Percentiles rank a stretch among this genome's conserved stretches.
phyloP scores from a whole-genome alignment of 2,888 invertebrate genomes.

The Elmis aenea region DNA sequence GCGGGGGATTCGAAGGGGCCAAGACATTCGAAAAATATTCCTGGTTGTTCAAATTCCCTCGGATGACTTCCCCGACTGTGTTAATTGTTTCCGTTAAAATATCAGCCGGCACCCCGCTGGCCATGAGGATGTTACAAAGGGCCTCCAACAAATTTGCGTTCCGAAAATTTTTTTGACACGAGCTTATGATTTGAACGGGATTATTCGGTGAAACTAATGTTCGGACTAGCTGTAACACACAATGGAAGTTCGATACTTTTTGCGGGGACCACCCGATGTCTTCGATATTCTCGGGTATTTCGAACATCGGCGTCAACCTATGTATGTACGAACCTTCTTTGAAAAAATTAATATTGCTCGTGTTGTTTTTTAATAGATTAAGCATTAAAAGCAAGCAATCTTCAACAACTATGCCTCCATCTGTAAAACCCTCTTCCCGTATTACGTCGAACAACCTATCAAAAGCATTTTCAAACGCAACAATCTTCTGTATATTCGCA shows the following conservation, averaged over 20 bases:
- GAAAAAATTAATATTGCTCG: slow-evolving; percentile 97
- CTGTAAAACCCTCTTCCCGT: slow-evolving; percentile 77
- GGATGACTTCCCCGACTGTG: slow-evolving; percentile 86
- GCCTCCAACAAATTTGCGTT: slow-evolving; percentile 75
- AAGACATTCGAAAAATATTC: slow-evolving; percentile 84
- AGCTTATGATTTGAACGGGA: slow-evolving; percentile 69
- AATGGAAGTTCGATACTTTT: slow-evolving; percentile 90
- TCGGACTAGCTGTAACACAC: slow-evolving; percentile 84
- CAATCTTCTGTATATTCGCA: slow-evolving; percentile 97
- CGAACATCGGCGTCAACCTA: slow-evolving; percentile 83
- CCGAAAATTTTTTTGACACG: slow-evolving; percentile 87
- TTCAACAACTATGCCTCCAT: slow-evolving; percentile 97
- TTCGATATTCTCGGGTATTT: slow-evolving; percentile 63
- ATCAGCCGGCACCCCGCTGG: slow-evolving; percentile 93
- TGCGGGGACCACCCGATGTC: slow-evolving; percentile 87
- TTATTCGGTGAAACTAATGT: slow-evolving; percentile 92
- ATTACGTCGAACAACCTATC: slow-evolving; percentile 93
- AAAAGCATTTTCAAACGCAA: slow-evolving; percentile 98
- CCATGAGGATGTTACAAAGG: slow-evolving; percentile 88
- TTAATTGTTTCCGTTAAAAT: slow-evolving; percentile 94
- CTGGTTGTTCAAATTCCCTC: slow-evolving; percentile 87
- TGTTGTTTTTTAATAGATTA: slow-evolving; percentile 90
- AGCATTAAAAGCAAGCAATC: slow-evolving; percentile 92
- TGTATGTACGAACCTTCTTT: slow-evolving; percentile 97
- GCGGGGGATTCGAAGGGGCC: slow-evolving; percentile 89